A percentile compares a stretch with the other conserved stretches of the same genome.
phyloP scores from a whole-genome alignment of 2,113 vertebrate species.

The Sinocyclocheilus grahami region DNA sequence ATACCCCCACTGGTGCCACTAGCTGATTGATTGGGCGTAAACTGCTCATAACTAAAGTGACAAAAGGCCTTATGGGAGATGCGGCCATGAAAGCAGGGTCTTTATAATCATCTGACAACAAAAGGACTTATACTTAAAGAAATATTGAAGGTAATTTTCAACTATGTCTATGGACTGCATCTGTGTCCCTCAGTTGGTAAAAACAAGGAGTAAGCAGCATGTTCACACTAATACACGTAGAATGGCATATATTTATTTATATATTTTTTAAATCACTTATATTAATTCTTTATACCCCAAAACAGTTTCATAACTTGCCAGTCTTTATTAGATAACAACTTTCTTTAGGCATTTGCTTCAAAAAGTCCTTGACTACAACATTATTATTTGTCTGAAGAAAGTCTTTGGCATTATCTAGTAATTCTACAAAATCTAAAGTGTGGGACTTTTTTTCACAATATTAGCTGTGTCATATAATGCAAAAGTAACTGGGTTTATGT shows the following conservation, averaged over 20 bases:
- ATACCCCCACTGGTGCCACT: constrained; percentile 50
- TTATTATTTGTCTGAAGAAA: neutral
- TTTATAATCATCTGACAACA: constrained; percentile 49
- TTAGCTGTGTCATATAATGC: too few relatives aligned
- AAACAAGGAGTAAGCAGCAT: neutral
- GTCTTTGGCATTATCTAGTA: neutral
- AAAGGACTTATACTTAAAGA: neutral
- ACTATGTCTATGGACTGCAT: neutral
- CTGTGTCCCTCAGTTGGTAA: neutral
- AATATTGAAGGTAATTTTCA: neutral
- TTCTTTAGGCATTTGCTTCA: neutral
- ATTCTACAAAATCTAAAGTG: neutral
- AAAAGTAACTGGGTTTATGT: too few relatives aligned
- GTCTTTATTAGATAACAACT: too few relatives aligned
- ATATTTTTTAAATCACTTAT: neutral
- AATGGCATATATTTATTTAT: too few relatives aligned
- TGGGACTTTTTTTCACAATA: too few relatives aligned
- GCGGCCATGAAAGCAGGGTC: constrained; percentile 34
- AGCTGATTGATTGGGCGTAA: constrained; percentile 72
- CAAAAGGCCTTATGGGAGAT: constrained; percentile 62
- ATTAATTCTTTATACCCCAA: neutral
- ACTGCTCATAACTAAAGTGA: constrained; percentile 70
- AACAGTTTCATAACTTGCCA: too few relatives aligned
- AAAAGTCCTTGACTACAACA: neutral
- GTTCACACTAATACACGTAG: neutral